phyloP scores from a whole-genome alignment of 2,113 vertebrate genomes.

The Neopipo cinnamomea region DNA sequence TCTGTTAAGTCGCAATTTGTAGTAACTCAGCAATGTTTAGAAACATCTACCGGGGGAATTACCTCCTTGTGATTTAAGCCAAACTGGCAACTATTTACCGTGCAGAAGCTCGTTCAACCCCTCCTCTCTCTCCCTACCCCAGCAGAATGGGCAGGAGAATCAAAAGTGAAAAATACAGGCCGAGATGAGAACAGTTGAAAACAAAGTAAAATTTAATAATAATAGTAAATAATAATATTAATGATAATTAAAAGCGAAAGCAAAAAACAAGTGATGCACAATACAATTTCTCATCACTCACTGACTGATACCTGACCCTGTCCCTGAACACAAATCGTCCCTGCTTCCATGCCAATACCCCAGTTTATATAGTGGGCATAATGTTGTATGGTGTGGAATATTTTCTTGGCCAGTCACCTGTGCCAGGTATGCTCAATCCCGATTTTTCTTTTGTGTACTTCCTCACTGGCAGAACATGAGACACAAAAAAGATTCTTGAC shows the following conservation, averaged over 20 bases:
- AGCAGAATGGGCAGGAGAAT: background rate
- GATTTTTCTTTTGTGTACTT: background rate
- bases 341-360: accelerated
- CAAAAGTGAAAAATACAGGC: background rate
- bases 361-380: background rate
- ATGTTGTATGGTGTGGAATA: background rate
- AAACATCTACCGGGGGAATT: background rate
- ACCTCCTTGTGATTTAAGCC: background rate
- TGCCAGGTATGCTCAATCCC: background rate
- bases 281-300: too few relatives aligned
- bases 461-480: background rate
- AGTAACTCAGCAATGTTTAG: background rate
- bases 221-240: background rate
- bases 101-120: accelerated
- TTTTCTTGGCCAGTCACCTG: background rate
- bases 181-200: background rate
- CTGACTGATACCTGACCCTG: background rate
- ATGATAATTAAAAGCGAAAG: background rate
- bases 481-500: background rate
- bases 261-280: background rate
- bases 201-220: background rate
- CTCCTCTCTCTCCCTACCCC: background rate
- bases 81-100: background rate
- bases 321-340: background rate
- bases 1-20: background rate